Conservation (phyloP, 2,113 vertebrate species). For the Elaphurus davidianus region DNA sequence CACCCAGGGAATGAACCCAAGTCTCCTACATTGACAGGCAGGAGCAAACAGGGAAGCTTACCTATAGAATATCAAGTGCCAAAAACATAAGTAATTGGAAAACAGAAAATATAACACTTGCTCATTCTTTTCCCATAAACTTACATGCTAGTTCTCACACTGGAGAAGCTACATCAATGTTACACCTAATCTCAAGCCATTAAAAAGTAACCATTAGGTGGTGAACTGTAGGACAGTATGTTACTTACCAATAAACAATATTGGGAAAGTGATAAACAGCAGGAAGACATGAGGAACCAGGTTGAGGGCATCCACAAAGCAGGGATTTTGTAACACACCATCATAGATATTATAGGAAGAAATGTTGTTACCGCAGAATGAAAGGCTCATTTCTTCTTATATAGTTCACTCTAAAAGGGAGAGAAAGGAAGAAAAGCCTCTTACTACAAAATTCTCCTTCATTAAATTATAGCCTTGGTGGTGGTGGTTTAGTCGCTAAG, state of each 20-base stretch:
- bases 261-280: conserved; percentile 98
- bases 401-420: conserved; percentile 45
- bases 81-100: background rate
- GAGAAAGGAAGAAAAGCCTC: background rate
- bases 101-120: background rate
- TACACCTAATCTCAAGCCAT: background rate
- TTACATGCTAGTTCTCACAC: background rate
- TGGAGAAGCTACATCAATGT: background rate
- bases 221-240: background rate
- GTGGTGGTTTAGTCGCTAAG: background rate
- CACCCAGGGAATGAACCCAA: no score
- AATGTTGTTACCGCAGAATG: conserved; percentile 90
- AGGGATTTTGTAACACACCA: conserved; percentile 92
- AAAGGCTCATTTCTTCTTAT: conserved; percentile 83
- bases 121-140: background rate
- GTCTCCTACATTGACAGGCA: no score
- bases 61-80: background rate
- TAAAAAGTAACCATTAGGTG: background rate
- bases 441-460: background rate
- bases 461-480: background rate
- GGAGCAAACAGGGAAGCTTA: no score
- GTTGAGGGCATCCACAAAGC: conserved; percentile 98
- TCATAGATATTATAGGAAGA: conserved; percentile 88
- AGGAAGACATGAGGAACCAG: conserved; percentile 98
- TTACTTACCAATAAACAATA: conserved; percentile 96